Evolutionary conservation across 1,140 invertebrate species (phyloP).

Genomic region (Sycophila sp.): DNA sequence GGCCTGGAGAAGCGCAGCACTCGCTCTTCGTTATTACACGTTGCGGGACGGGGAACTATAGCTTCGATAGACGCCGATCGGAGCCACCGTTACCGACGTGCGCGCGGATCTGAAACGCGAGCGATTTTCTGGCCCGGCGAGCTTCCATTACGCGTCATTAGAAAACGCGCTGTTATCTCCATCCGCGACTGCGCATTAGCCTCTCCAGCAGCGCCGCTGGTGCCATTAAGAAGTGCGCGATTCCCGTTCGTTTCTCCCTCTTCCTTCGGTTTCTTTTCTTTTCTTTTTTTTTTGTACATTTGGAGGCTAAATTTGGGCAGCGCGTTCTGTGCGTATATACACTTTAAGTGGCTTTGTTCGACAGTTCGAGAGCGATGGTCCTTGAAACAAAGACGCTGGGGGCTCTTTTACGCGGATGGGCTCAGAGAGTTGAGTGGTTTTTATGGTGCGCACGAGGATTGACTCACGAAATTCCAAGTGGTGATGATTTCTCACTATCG

Average conservation of each 20-base stretch:
- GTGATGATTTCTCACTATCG: too few relatives aligned
- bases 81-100: too few relatives aligned
- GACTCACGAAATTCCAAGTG: too few relatives aligned
- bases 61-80: too few relatives aligned
- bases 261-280: neutral
- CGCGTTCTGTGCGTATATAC: neutral
- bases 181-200: neutral
- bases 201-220: neutral
- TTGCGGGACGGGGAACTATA: too few relatives aligned
- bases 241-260: neutral
- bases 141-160: neutral
- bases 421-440: too few relatives aligned
- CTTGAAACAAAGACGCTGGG: neutral
- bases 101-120: too few relatives aligned
- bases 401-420: too few relatives aligned
- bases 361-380: neutral
- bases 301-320: conserved; percentile 2
- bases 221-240: neutral
- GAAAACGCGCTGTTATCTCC: neutral
- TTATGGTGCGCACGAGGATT: too few relatives aligned
- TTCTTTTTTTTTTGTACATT: too few relatives aligned
- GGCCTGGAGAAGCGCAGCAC: too few relatives aligned
- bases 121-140: too few relatives aligned
- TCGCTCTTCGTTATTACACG: neutral
- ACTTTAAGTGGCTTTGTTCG: conserved; percentile 5